phyloP scores from a whole-genome alignment of 2,113 vertebrate genomes.

The Saccopteryx leptura region DNA sequence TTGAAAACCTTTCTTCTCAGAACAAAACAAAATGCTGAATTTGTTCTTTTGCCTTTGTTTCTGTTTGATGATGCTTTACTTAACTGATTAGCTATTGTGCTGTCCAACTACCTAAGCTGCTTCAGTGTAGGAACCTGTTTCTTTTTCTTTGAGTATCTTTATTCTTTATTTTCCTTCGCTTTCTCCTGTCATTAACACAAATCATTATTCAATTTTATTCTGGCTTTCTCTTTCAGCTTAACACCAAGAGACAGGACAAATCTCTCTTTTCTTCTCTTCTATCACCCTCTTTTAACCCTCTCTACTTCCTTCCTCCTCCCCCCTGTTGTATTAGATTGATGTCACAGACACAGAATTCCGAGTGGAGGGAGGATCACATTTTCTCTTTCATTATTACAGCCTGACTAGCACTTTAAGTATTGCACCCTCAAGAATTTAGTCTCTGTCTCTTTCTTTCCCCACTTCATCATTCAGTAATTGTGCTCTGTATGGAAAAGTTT shows the following conservation, averaged over 20 bases:
- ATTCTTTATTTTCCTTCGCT: conserved; percentile 75
- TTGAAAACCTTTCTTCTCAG: conserved; percentile 83
- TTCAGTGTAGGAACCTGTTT: conserved; percentile 79
- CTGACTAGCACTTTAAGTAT: conserved; percentile 84
- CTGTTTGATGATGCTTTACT: conserved; percentile 78
- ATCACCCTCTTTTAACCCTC: conserved; percentile 81
- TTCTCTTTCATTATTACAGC: conserved; percentile 78
- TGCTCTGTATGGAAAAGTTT: conserved; percentile 92
- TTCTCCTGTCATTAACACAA: conserved; percentile 80
- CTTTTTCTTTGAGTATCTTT: conserved; percentile 81
- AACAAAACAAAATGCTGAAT: conserved; percentile 86
- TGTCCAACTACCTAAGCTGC: conserved; percentile 78
- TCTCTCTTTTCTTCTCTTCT: conserved; percentile 68
- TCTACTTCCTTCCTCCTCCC: conserved; percentile 53
- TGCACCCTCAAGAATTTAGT: conserved; percentile 84
- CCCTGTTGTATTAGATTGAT: conserved; percentile 76
- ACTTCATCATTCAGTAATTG: conserved; percentile 83
- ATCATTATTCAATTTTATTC: conserved; percentile 80
- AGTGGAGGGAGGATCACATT: conserved; percentile 81
- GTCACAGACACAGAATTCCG: conserved; percentile 79
- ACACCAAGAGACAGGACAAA: conserved; percentile 82
- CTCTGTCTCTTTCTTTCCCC: conserved; percentile 79
- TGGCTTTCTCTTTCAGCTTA: conserved; percentile 82
- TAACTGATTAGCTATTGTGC: conserved; percentile 85
- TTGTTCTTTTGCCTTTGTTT: conserved; percentile 82